phyloP scores from a whole-genome alignment of 2,888 invertebrate species.

The Hetaerina titia region DNA sequence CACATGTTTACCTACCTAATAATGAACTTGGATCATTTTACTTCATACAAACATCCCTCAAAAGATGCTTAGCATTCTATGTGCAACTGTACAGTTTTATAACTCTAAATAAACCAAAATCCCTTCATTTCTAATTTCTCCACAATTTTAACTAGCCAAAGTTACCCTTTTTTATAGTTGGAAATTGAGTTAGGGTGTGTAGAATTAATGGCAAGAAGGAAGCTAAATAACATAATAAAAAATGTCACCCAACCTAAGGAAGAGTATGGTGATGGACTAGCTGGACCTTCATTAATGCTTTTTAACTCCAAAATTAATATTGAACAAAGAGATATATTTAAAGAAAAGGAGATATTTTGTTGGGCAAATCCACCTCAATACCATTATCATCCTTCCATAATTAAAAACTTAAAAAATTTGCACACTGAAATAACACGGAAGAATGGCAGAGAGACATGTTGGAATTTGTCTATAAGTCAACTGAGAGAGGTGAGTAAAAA shows the following conservation, averaged over 20 bases:
- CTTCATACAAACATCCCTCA: too few relatives aligned
- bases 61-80: too few relatives aligned
- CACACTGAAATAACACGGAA: neutral
- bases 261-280: neutral
- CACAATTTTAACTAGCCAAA: too few relatives aligned
- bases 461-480: neutral
- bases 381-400: neutral
- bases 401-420: neutral
- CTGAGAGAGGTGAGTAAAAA: neutral
- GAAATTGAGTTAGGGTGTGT: neutral
- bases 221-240: neutral
- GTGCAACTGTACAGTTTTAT: too few relatives aligned
- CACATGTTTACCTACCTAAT: too few relatives aligned
- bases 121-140: too few relatives aligned
- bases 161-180: neutral
- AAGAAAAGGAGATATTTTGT: neutral
- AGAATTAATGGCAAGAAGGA: slow-evolving; percentile 14
- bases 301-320: neutral
- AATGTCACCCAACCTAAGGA: neutral
- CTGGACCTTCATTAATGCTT: neutral
- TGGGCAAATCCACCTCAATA: slow-evolving; percentile 20
- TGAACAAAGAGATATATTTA: neutral
- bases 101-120: too few relatives aligned
- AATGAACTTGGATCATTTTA: too few relatives aligned
- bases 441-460: neutral